Base-by-base conservation (phyloP, 2,797 vertebrate species). In the Sebastes matsubarae region DNA sequence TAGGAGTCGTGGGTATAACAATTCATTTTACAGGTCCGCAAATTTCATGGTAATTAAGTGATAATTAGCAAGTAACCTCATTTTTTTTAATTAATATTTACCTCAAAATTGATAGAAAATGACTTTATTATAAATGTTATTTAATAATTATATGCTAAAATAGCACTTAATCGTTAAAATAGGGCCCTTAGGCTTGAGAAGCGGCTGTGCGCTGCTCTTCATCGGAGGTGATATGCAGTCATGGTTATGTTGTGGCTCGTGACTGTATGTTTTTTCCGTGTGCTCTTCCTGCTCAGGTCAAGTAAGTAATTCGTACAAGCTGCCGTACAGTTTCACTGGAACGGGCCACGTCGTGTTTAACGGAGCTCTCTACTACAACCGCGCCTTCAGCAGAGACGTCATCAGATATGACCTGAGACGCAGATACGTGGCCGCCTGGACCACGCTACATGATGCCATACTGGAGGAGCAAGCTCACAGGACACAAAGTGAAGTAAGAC, bases 251-350 rank as follows among this genome's bases (percentile, higher is more conserved):
- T 59, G 25, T 76, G 52, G 6, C 2, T 16, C 18, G n/a, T 57
- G 30, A 52, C 50, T 68, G 11, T 59, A 7, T 71, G 60, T 14
- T 38, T 68, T 74, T 60, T 67, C 10, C 77, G 1, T 75, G 65
- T 72, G 73, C 66, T 70, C 30, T 61, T 66, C 38, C 66, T 68
- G 34, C 20, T 61, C 92, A 99, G 98, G 97, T 84, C 96, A 97
- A 84, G 93, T 94, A 81, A 98, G 96, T 94, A 98, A 98, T 83
- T 96, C 97, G 10, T 98, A 99, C 95, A 98, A 99, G 92, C 97
- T 99, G 63, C 98, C 97, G 0, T 99, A 99, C 92, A 98, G 96
- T 88, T 99, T 96, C 97, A 97, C 97, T 0, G 98, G 98, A 83
- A 98, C 98, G 0, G 97, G 98, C 14, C 98, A 99, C 0, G 97